Base-by-base conservation (phyloP, 92 coral and sea anemone genomes). In the Ricordea florida region DNA sequence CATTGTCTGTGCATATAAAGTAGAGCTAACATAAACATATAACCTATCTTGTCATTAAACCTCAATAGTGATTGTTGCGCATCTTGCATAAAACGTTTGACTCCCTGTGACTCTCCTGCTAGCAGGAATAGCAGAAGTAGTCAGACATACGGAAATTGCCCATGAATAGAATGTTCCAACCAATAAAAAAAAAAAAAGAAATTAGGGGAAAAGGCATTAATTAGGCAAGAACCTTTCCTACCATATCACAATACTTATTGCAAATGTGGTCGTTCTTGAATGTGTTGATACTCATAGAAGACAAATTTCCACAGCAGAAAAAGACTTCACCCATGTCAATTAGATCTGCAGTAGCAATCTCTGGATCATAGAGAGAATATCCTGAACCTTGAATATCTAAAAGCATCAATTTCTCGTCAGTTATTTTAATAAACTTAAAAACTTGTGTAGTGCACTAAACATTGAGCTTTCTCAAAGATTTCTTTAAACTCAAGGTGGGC, bases 301-400 rank as follows among this genome's bases (percentile, higher is more conserved):
- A 73, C 47, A 82, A 80, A 65, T 85, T 85, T 31, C 88, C 96
- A 70, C 91, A 80, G 49, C 91, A 89, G 56, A 89, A 89, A 62
- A 20, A 84, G 35, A 74, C 28, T 48, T 86, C 91, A 20, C 46
- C 85, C 22, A 38, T 40, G 14, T 60, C 78, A 47, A 64, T 44
- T 22, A 59, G 76, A 17, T 89, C 73, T 51, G 68, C 32, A 24
- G 84, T 72, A 7, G 90, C 86, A 47, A 84, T 84, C 35, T 89
- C 94, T 30, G 90, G 85, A 77, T 89, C 90, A 33, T 80, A 89
- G 55, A 80, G 64, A 7, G 68, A 32, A 32, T 89, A 84, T 44
- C 79, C 70, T 60, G 94, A 89, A 44, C 88, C 94, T 42, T 84
- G 94, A 33, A 89, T 79, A 30, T 88, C 90, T 18, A 84, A 57